These are phyloP conservation scores for Xanthorhoe designata DNA, from an alignment of 2,888 invertebrate species.

Conservation along the genomic window DNA sequence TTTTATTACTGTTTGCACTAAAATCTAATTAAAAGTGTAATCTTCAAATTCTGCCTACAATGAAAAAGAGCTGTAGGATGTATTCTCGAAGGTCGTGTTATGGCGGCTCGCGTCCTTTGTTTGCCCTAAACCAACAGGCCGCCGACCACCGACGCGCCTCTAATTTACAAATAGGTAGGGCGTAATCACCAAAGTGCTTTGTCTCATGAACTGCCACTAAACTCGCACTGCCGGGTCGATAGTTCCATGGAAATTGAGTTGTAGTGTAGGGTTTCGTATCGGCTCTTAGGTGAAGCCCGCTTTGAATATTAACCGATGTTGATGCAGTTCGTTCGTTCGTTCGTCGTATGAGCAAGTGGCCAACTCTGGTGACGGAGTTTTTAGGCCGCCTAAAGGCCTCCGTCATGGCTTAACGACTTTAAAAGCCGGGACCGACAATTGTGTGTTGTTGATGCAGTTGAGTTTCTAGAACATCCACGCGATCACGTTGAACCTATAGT, in stretches of 20 bases:
- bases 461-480: background rate
- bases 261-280: slow-evolving; percentile 32
- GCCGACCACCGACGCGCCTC: slow-evolving; percentile 42
- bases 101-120: slow-evolving; percentile 14
- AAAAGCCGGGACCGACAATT: too few species aligned
- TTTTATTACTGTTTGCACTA: background rate
- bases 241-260: slow-evolving; percentile 22
- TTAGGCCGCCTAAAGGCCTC: too few species aligned
- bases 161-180: slow-evolving; percentile 50
- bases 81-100: slow-evolving; percentile 11
- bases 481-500: background rate
- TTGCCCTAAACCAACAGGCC: slow-evolving; percentile 38
- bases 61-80: background rate
- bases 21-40: background rate
- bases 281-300: slow-evolving; percentile 5
- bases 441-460: background rate
- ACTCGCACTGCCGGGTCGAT: slow-evolving; percentile 30
- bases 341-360: too few species aligned
- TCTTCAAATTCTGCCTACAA: background rate
- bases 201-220: slow-evolving; percentile 30
- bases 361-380: too few species aligned
- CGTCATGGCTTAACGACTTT: too few species aligned
- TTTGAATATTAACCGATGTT: background rate
- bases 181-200: slow-evolving; percentile 48
- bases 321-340: too few species aligned